Evolutionary conservation across 2,888 invertebrate genomes (phyloP).

Genomic region (Acanthacorydalis orientalis): DNA sequence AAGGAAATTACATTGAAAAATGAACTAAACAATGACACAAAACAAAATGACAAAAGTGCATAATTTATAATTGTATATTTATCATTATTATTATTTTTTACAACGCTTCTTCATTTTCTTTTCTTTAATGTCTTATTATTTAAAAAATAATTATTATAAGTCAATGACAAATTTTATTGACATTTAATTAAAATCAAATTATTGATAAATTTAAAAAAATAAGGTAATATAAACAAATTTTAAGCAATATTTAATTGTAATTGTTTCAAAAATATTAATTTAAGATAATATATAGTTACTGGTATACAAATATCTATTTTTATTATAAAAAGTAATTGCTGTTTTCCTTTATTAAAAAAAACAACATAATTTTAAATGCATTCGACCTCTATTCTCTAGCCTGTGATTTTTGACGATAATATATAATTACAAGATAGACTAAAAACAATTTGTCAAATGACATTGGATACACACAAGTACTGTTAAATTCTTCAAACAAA

Average conservation of each 20-base stretch:
- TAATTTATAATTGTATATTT: background rate
- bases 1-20: background rate
- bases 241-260: too few species aligned
- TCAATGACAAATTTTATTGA: too few species aligned
- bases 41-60: background rate
- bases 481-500: too few species aligned
- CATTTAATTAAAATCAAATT: background rate
- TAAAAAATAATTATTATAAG: background rate
- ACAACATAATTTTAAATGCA: too few species aligned
- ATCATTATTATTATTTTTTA: background rate
- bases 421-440: too few species aligned
- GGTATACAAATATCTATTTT: background rate
- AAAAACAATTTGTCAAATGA: too few species aligned
- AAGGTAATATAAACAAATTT: too few species aligned
- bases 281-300: background rate
- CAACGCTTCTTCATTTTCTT: background rate
- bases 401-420: too few species aligned
- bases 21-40: background rate
- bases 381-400: too few species aligned
- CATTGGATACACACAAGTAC: too few species aligned
- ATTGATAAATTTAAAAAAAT: background rate
- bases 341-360: too few species aligned
- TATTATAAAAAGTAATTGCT: too few species aligned
- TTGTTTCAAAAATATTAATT: background rate
- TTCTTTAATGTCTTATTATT: background rate